Conservation (phyloP, 2,888 invertebrate species). For the Altica lythri region DNA sequence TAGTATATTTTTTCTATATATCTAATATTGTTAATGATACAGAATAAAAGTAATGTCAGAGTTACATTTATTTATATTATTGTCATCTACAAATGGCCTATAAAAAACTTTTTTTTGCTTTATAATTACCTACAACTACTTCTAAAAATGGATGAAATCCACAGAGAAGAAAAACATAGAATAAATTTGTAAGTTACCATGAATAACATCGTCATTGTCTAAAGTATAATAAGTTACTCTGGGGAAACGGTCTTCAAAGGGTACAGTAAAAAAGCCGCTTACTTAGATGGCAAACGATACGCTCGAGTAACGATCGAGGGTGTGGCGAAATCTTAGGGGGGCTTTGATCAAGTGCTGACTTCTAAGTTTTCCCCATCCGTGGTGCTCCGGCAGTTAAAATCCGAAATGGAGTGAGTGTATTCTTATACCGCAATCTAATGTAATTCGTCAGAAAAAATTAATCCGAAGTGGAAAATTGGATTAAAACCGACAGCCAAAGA, state of each 20-base stretch:
- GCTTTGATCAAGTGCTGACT: slow-evolving; percentile 52
- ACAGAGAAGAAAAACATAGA: background rate
- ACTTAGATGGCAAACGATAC: slow-evolving; percentile 53
- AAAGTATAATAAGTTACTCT: slow-evolving; percentile 23
- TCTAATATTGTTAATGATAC: no score
- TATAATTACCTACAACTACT: no score
- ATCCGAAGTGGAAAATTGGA: slow-evolving; percentile 17
- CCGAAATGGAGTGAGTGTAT: slow-evolving; percentile 22
- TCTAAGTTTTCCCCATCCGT: slow-evolving; percentile 39
- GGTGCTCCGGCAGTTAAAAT: slow-evolving; percentile 23
- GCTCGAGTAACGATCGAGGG: slow-evolving; percentile 53
- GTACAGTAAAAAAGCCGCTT: slow-evolving; percentile 51
- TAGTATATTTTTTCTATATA: no score
- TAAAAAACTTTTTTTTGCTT: no score
- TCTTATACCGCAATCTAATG: slow-evolving; percentile 24
- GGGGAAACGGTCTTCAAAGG: slow-evolving; percentile 29
- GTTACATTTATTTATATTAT: no score
- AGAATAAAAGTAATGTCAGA: no score
- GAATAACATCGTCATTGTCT: slow-evolving; percentile 24
- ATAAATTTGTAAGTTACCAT: slow-evolving; percentile 23
- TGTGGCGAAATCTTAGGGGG: slow-evolving; percentile 46
- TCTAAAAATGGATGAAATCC: no score
- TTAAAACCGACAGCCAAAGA: no score
- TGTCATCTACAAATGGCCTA: no score
- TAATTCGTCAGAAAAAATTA: slow-evolving; percentile 18